Conservation (phyloP, 2,888 invertebrate genomes). For the Selenia dentaria region DNA sequence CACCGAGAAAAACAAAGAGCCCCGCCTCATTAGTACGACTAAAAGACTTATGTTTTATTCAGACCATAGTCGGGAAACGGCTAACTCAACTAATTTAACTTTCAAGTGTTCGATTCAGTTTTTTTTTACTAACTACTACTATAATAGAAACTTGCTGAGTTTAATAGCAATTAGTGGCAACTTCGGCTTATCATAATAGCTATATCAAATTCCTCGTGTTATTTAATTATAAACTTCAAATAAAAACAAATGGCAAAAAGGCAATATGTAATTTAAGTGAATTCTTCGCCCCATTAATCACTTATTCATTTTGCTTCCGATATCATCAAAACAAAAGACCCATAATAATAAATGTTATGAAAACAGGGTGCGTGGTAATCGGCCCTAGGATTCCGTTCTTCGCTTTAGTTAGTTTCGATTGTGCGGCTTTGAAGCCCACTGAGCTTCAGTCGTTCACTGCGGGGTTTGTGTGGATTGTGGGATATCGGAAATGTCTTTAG, state of each 20-base stretch:
- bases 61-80: slow-evolving; percentile 60
- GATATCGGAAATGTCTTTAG: slow-evolving; percentile 49
- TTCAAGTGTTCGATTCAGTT: slow-evolving; percentile 72
- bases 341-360: slow-evolving; percentile 28
- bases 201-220: slow-evolving; percentile 36
- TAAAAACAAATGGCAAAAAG: no score
- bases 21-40: slow-evolving; percentile 71
- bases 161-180: slow-evolving; percentile 53
- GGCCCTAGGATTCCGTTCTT: slow-evolving; percentile 41
- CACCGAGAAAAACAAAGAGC: slow-evolving; percentile 69
- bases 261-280: slow-evolving; percentile 27
- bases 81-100: slow-evolving; percentile 77
- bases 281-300: slow-evolving; percentile 23
- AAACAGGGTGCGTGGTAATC: slow-evolving; percentile 32
- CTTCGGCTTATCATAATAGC: slow-evolving; percentile 46
- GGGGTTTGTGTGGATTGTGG: slow-evolving; percentile 46
- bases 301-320: slow-evolving; percentile 13
- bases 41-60: slow-evolving; percentile 81
- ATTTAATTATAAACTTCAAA: no score
- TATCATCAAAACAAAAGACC: slow-evolving; percentile 24
- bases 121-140: no score
- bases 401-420: slow-evolving; percentile 54
- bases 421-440: slow-evolving; percentile 49
- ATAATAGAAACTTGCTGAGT: slow-evolving; percentile 43
- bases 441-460: slow-evolving; percentile 46